phyloP scores from a whole-genome alignment of 2,113 vertebrate species.

The Neoarius graeffei region DNA sequence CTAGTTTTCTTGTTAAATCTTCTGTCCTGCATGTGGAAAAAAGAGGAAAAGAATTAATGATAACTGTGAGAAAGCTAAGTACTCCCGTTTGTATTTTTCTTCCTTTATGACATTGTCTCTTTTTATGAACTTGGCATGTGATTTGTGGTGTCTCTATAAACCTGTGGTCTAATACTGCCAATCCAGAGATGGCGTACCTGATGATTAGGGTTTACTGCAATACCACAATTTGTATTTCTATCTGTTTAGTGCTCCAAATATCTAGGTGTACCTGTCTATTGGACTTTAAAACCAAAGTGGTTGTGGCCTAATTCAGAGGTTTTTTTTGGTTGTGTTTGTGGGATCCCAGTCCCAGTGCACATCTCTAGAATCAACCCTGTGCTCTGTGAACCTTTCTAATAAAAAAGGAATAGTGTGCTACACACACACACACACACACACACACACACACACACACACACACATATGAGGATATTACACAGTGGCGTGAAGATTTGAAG shows the following conservation, averaged over 20 bases:
- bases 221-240: neutral
- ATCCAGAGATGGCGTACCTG: conserved; percentile 50
- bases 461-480: too few relatives aligned
- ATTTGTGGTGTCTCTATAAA: conserved; percentile 63
- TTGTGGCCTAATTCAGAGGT: neutral
- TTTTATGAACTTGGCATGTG: conserved; percentile 65
- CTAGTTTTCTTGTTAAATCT: conserved; percentile 60
- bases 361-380: neutral
- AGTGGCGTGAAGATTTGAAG: too few relatives aligned
- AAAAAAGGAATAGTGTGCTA: neutral
- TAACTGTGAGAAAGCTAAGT: conserved; percentile 52
- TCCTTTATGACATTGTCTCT: conserved; percentile 56
- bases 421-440: too few relatives aligned
- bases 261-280: neutral
- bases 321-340: too few relatives aligned
- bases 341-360: neutral
- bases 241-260: neutral
- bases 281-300: neutral
- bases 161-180: conserved; percentile 51
- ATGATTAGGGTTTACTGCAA: conserved; percentile 37
- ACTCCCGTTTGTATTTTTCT: conserved; percentile 32
- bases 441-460: too few relatives aligned
- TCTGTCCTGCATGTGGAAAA: conserved; percentile 61
- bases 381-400: neutral
- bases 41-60: conserved; percentile 63